A percentile compares a stretch with the other conserved stretches of the same genome.
These are phyloP conservation scores for Sesamia inferens DNA, from an alignment of 2,888 invertebrate genomes.

Conservation along the genomic window DNA sequence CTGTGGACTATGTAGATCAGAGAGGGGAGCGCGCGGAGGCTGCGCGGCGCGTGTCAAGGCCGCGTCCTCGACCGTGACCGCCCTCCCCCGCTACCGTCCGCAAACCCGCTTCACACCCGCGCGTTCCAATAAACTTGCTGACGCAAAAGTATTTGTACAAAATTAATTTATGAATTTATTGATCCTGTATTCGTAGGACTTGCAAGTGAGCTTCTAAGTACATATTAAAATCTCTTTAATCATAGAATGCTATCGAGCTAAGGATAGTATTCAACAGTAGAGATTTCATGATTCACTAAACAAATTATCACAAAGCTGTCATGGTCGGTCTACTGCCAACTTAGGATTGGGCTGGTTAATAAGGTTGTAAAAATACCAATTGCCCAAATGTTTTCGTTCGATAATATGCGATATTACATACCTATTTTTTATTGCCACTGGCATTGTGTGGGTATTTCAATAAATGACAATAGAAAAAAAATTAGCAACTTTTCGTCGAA, in stretches of 20 bases:
- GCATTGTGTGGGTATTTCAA: background rate
- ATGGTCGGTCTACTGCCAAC: background rate
- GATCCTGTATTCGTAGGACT: slow-evolving; percentile 8
- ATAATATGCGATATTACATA: background rate
- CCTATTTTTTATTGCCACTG: background rate
- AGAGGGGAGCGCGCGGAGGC: slow-evolving; percentile 72
- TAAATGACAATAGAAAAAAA: background rate
- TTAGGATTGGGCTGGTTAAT: background rate
- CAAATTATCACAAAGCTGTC: background rate
- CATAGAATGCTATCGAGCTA: background rate
- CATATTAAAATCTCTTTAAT: background rate
- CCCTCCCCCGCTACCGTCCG: slow-evolving; percentile 47
- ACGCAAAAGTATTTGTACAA: slow-evolving; percentile 40
- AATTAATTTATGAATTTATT: slow-evolving; percentile 33
- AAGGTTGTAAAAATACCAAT: background rate
- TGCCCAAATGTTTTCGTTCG: background rate
- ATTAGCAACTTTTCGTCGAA: background rate
- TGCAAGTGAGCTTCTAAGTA: slow-evolving; percentile 16
- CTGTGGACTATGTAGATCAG: slow-evolving; percentile 21
- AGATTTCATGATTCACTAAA: background rate
- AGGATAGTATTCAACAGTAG: background rate
- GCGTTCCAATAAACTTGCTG: slow-evolving; percentile 48
- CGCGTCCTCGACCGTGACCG: slow-evolving; percentile 87
- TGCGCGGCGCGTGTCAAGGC: slow-evolving; percentile 86
- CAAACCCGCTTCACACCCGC: slow-evolving; percentile 39